Base-by-base conservation (phyloP, 1,140 invertebrate genomes). In the Papilio dardanus region DNA sequence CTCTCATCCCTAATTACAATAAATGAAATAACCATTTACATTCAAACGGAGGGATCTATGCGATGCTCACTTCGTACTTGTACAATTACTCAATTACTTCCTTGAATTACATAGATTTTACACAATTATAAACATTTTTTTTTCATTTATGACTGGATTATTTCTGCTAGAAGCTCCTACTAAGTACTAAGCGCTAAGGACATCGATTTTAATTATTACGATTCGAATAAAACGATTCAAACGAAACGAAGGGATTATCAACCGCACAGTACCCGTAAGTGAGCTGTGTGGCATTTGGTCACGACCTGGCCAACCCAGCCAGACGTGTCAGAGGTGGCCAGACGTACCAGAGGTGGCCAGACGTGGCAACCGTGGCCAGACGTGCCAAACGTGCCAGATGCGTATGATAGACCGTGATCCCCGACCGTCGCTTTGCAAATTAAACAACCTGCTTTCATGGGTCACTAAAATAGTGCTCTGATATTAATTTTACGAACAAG, bases 291-390 rank as follows among this genome's bases (percentile, higher is more conserved):
- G 71, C 31, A 30, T 35, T 50, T 31, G 71, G 71, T 73, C 71
- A 73, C 62, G 62, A 74, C 33, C 35, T 35, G 21, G 28, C 31
- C 58, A 74, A 76, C 71, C 75, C 74, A 68, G 73, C 76, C 79
- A 74, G 85, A 84, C 84, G 85, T 88, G 24, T 85, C 84, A 74
- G 85, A 84, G 84, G 85, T 88, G 24, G 86, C 84, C 84, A 80
- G 85, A 86, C 80, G 78, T 74, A 78, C 54, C 7, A 54, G 74
- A 67, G 74, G 75, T 71, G 50, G 74, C 76, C 80, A 74, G 85
- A 85, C 86, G 87, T 88, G 86, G 83, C 83, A 80, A 84, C 16
- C 14, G 40, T 42, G 16, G 40, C 40, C n/a, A 46, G 76, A 74
- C 76, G 75, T 71, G 74, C 75, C 80, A 73, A 86, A 85, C 86